phyloP scores from a whole-genome alignment of 2,797 vertebrate genomes.

The Centropyge bicolor region DNA sequence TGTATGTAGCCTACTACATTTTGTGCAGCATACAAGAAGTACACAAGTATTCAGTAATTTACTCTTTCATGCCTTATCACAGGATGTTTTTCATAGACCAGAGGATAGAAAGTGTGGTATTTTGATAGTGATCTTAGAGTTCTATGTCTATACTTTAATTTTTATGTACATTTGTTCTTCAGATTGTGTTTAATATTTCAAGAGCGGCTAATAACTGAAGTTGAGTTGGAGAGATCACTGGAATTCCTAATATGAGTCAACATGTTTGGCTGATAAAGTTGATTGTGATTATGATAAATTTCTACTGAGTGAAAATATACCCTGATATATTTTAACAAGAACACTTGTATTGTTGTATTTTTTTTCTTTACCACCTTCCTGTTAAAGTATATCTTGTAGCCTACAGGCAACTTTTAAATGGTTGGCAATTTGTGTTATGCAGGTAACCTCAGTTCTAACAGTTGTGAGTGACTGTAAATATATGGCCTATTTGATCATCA shows the following conservation, averaged over 20 bases:
- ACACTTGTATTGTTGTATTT: not conserved
- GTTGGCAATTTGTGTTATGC: not conserved
- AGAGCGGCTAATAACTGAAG: too few relatives aligned
- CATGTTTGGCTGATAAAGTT: too few relatives aligned
- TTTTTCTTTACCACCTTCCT: not conserved
- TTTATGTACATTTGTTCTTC: too few relatives aligned
- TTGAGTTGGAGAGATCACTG: too few relatives aligned
- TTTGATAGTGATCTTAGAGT: not conserved
- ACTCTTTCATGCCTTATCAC: not conserved
- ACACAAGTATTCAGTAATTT: not conserved
- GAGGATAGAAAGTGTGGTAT: not conserved
- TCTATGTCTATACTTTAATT: too few relatives aligned
- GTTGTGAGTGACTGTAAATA: conserved; percentile 5
- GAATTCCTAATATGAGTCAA: too few relatives aligned
- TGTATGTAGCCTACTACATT: not conserved
- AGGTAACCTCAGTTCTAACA: not conserved
- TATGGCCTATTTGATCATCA: not conserved
- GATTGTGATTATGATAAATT: too few relatives aligned
- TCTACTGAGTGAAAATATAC: too few relatives aligned
- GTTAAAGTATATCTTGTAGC: not conserved
- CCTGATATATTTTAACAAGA: too few relatives aligned
- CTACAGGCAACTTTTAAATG: not conserved
- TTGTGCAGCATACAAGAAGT: not conserved
- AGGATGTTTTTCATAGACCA: not conserved
- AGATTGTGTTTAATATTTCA: too few relatives aligned